Percentiles rank a stretch among this genome's conserved stretches.
Evolutionary conservation across 2,113 vertebrate genomes (phyloP).

Genomic region (Ia io): DNA sequence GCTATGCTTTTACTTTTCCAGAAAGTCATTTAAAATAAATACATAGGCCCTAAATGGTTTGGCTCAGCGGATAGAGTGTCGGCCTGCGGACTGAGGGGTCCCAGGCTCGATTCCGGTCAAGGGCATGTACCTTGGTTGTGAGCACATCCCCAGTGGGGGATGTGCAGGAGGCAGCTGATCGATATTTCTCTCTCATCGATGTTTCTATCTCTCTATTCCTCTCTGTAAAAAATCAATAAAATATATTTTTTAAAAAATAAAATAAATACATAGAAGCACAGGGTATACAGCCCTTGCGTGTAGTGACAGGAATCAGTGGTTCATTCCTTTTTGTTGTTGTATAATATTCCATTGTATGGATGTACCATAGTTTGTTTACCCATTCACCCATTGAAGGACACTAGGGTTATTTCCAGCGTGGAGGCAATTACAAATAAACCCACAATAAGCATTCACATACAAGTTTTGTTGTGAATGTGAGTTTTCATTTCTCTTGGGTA

Average conservation of each 20-base stretch:
- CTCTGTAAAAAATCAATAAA: no score
- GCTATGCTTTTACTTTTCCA: neutral
- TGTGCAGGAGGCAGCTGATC: no score
- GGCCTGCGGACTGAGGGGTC: no score
- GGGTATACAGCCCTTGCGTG: neutral
- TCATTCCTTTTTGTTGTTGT: neutral
- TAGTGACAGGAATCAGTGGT: neutral
- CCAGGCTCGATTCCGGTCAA: no score
- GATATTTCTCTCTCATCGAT: no score
- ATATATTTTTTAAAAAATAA: neutral
- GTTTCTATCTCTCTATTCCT: no score
- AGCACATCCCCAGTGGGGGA: no score
- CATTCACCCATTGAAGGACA: neutral
- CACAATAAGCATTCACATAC: neutral
- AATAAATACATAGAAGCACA: neutral
- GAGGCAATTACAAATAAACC: neutral
- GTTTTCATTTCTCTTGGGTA: slow-evolving; percentile 25
- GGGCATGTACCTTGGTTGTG: no score
- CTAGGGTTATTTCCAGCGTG: neutral
- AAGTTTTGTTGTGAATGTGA: neutral
- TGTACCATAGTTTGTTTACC: neutral
- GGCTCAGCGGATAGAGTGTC: no score
- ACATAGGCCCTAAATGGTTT: neutral
- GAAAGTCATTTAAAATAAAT: neutral
- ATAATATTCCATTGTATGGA: neutral